Base-by-base conservation (phyloP, 2,888 invertebrate genomes). In the Eilema depressum region DNA sequence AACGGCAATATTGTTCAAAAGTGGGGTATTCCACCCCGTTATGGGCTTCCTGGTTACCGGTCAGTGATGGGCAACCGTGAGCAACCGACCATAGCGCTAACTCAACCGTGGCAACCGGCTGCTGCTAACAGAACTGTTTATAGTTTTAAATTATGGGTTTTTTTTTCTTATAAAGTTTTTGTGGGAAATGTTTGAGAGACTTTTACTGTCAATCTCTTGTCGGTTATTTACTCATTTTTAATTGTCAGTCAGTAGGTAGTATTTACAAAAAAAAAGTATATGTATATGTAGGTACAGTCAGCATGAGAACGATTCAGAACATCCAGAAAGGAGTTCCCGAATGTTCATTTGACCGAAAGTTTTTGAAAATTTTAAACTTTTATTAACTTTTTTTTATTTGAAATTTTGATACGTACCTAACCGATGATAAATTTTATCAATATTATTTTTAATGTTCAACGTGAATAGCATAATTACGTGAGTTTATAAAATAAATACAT, bases 21-120 rank as follows among this genome's bases (percentile, higher is more conserved):
- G 62, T 59, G 66, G 80, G 83, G 79, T 83, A 78, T 68, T 73
- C 56, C 74, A 83, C 80, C 85, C 85, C 71, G 78, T 77, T 78
- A 76, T 75, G 20, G 63, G 68, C 76, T 78, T 79, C 78, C 79
- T 83, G 83, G 83, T 85, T 76, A 76, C 78, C 79, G 79, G 76
- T 75, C 82, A 79, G 72, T 68, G 76, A 77, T 70, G 83, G 75
- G 84, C 73, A 75, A 63, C 83, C 76, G 75, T 68, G 82, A 70
- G 84, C 75, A 72, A 63, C 83, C 75, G 72, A 82, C 72, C 84
- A 79, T 79, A 70, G n/a, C 37, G 63, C 65, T 76, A 74, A 79
- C 76, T 80, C 75, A 75, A 66, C 63, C 68, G 73, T 61, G 63
- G 71, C 78, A 81, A 77, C 77, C 77, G 70, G 75, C 78, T 77